phyloP scores from a whole-genome alignment of 1,140 invertebrate species.

The Brachionus rotundiformis region DNA sequence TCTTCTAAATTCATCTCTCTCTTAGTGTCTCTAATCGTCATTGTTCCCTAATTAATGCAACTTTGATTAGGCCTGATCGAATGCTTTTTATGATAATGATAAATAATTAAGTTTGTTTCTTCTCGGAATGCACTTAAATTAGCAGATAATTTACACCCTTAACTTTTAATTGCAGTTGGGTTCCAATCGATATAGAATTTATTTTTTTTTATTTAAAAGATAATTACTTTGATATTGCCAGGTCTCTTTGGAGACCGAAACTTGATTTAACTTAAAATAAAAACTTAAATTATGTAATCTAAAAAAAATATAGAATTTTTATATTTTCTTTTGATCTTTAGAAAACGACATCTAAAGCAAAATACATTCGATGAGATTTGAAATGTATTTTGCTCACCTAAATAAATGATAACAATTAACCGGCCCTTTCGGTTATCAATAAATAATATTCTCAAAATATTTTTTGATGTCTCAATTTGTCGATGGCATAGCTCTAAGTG shows the following conservation, averaged over 20 bases:
- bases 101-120: constrained; percentile 39
- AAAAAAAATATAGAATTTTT: not conserved
- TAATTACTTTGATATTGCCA: constrained; percentile 34
- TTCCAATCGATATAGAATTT: not conserved
- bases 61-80: constrained; percentile 32
- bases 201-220: constrained; percentile 13
- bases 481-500: not conserved
- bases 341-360: not conserved
- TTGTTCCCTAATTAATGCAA: constrained; percentile 41
- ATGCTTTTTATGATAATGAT: constrained; percentile 43
- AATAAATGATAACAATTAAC: not conserved
- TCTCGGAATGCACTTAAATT: constrained; percentile 25
- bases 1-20: constrained; percentile 6
- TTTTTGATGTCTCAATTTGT: constrained; percentile 18
- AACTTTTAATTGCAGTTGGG: constrained; percentile 8
- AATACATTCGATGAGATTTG: not conserved
- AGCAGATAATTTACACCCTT: constrained; percentile 28
- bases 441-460: constrained; percentile 10
- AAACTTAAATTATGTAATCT: constrained; percentile 2
- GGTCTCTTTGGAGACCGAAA: constrained; percentile 36
- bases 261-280: constrained; percentile 17
- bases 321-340: not conserved
- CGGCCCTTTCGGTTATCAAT: constrained; percentile 17
- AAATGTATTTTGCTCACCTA: not conserved
- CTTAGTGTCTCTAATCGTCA: constrained; percentile 1